phyloP scores from a whole-genome alignment of 2,113 vertebrate species.

The Tinamus guttatus region DNA sequence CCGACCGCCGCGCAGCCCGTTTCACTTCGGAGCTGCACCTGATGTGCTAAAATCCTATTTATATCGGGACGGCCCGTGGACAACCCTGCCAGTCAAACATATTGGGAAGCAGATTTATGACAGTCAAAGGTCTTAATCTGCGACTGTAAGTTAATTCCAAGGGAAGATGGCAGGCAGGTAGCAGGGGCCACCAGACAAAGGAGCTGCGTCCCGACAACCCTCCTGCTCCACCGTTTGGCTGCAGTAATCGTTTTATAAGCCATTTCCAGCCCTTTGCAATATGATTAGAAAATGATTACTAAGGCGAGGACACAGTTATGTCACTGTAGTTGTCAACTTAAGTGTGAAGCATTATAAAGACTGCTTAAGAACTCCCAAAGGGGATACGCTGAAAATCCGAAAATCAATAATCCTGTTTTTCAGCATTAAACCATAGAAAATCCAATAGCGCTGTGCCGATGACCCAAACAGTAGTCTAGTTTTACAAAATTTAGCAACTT shows the following conservation, averaged over 20 bases:
- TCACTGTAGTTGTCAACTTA: conserved; percentile 78
- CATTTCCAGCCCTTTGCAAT: conserved; percentile 68
- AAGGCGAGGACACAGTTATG: conserved; percentile 63
- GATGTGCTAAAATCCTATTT: conserved; percentile 78
- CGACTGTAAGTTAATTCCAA: conserved; percentile 86
- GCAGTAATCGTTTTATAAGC: conserved; percentile 71
- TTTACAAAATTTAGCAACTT: conserved; percentile 71
- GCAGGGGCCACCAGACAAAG: conserved; percentile 78
- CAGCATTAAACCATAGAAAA: conserved; percentile 79
- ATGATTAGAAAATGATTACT: conserved; percentile 78
- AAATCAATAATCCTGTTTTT: conserved; percentile 87
- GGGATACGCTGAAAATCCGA: conserved; percentile 79
- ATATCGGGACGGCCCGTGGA: conserved; percentile 76
- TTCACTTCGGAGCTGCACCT: conserved; percentile 73
- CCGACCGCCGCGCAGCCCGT: conserved; percentile 68
- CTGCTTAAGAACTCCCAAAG: conserved; percentile 76
- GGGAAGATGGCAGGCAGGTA: conserved; percentile 81
- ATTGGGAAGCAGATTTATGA: conserved; percentile 91
- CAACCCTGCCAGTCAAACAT: conserved; percentile 79
- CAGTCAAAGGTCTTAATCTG: conserved; percentile 90
- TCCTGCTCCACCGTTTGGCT: background rate
- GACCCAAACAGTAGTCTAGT: conserved; percentile 73
- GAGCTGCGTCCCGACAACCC: background rate
- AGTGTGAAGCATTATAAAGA: conserved; percentile 77
- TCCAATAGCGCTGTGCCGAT: conserved; percentile 71